phyloP scores from a whole-genome alignment of 2,797 vertebrate genomes.

The Hapalemur alaotrensis region DNA sequence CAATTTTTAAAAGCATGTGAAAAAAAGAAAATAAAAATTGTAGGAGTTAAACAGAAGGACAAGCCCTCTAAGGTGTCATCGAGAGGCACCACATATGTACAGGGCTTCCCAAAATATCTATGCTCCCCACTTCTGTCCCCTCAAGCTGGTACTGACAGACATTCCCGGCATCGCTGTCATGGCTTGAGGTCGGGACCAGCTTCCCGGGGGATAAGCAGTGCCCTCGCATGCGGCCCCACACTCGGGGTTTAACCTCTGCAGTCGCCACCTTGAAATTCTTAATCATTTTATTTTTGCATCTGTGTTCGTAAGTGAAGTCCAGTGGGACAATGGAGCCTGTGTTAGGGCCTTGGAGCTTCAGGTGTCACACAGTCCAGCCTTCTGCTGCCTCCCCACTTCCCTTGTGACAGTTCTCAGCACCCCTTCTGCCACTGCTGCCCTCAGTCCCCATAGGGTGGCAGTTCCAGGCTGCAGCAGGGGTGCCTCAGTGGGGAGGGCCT shows the following conservation, averaged over 20 bases:
- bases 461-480: accelerated
- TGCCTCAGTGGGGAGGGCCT: too few species aligned
- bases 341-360: not conserved
- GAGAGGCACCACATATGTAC: too few species aligned
- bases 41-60: not conserved
- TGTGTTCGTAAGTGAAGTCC: not conserved
- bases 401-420: not conserved
- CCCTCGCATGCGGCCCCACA: not conserved
- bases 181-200: not conserved
- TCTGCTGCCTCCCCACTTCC: not conserved
- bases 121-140: not conserved
- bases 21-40: not conserved
- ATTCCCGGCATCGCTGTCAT: not conserved
- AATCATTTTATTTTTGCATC: not conserved
- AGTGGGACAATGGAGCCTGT: not conserved
- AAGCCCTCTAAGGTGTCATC: not conserved
- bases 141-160: not conserved
- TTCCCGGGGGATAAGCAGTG: not conserved
- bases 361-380: not conserved
- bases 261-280: not conserved
- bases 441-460: too few species aligned
- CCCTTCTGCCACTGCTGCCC: not conserved
- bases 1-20: not conserved
- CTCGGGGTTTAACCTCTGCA: not conserved
- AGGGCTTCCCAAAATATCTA: not conserved